Evolutionary conservation across 2,113 vertebrate species (phyloP).

Genomic region (Halichoeres trimaculatus): DNA sequence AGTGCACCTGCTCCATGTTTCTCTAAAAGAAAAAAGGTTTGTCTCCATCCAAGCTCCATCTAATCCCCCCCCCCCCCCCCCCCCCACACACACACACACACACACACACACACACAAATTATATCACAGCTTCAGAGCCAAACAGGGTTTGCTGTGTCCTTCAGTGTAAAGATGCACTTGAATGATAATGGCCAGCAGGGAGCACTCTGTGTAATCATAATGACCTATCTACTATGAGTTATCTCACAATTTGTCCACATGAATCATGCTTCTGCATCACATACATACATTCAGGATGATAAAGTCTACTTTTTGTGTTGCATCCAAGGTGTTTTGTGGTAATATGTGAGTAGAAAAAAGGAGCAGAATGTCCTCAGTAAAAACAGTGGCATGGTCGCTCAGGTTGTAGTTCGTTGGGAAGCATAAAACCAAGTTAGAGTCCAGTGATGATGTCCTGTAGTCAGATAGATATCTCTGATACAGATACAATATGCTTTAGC

Average conservation of each 20-base stretch:
- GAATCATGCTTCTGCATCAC: constrained; percentile 61
- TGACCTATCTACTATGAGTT: constrained; percentile 66
- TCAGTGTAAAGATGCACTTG: constrained; percentile 75
- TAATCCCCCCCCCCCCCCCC: not conserved
- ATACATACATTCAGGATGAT: constrained; percentile 66
- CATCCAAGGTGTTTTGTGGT: constrained; percentile 22
- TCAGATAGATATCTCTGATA: constrained; percentile 12
- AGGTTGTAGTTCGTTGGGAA: constrained; percentile 7
- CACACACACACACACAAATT: constrained; percentile 43
- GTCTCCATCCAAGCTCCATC: not conserved
- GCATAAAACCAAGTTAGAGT: constrained; percentile 9
- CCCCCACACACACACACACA: constrained; percentile 16
- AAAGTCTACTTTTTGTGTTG: constrained; percentile 36
- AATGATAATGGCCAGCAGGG: constrained; percentile 76
- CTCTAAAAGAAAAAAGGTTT: constrained; percentile 21
- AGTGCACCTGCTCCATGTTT: constrained; percentile 41
- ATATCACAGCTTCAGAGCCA: constrained; percentile 47
- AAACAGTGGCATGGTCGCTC: not conserved
- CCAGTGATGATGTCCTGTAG: not conserved
- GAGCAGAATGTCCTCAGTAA: not conserved
- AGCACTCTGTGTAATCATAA: constrained; percentile 76
- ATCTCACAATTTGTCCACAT: constrained; percentile 60
- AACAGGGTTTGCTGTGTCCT: constrained; percentile 70
- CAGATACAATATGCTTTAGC: constrained; percentile 14
- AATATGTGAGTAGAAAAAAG: constrained; percentile 4